These are phyloP conservation scores for Frankliniella intonsa DNA, from an alignment of 2,888 invertebrate genomes.

Conservation along the genomic window DNA sequence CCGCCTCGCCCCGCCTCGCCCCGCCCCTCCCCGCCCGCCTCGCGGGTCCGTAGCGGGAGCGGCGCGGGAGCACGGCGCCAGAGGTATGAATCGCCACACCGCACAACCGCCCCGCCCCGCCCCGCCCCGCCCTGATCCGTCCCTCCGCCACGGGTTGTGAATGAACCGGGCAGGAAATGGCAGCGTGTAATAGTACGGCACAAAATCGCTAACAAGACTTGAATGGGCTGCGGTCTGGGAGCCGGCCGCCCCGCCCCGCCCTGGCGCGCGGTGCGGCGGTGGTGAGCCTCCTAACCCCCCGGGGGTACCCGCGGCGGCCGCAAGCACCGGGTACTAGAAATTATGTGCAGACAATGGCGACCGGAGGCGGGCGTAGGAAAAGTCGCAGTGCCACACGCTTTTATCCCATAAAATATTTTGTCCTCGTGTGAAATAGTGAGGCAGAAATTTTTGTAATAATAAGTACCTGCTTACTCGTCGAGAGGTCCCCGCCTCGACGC, in stretches of 20 bases:
- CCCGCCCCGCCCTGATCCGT: not conserved
- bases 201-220: constrained; percentile 25
- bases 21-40: not conserved
- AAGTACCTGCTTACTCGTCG: no score
- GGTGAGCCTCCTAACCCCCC: not conserved
- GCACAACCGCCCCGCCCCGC: no score
- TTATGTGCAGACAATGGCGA: no score
- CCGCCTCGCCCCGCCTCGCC: not conserved
- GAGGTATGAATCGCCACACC: not conserved
- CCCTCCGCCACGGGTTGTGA: not conserved
- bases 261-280: not conserved
- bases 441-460: no score
- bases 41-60: not conserved
- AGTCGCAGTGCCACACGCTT: not conserved
- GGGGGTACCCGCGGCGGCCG: not conserved
- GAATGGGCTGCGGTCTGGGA: constrained; percentile 16
- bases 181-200: not conserved
- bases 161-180: constrained; percentile 19
- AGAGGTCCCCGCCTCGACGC: not conserved
- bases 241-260: not conserved
- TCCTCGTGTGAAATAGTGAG: no score
- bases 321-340: not conserved
- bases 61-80: not conserved
- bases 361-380: not conserved
- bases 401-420: no score